Base-by-base conservation (phyloP, 2,888 invertebrate genomes). In the Sussaba pulchella region DNA sequence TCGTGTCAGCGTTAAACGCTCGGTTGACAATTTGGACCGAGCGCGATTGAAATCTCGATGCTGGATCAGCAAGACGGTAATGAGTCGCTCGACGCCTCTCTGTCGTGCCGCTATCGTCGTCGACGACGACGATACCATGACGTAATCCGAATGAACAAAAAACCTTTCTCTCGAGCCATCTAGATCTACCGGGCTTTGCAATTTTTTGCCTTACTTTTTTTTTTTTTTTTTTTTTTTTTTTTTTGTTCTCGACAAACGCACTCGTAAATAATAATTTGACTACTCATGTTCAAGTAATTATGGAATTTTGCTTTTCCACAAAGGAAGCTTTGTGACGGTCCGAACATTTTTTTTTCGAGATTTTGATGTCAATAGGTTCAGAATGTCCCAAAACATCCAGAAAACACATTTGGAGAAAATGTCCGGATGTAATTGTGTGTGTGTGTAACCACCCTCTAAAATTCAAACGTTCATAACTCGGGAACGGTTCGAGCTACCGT, bases 51-150 rank as follows among this genome's bases (percentile, higher is more conserved):
- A 73, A 75, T 75, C 79, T 75, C 41, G 50, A 12, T 43, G 36
- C 19, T 31, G 9, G 50, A 80, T 80, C 79, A 70, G 50, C 45
- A 43, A 31, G 36, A 57, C 73, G 24, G 64, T 45, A 75, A 50
- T 19, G 24, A 67, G 52, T 39, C 50, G 43, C 52, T 54, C 66
- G 84, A 85, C 78, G 83, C 79, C 74, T 85, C 85, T 82, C 87
- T 87, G 87, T 87, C 84, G 82, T 82, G 82, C 87, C 87, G 86
- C 87, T 85, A 84, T 87, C 85, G 74, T 70, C 84, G 74, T 70
- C 19, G 1, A 8, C 64, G 64, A 80, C 63, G 45, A 67, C 57
- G 72, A 43, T 24, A 47, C 21, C 39, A 73, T 84, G 80, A 84
- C 80, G 81, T 78, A 76, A 84, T 79, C 17, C 43, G 43, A 57